phyloP scores from a whole-genome alignment of 2,113 vertebrate genomes.

The Chaenocephalus aceratus region DNA sequence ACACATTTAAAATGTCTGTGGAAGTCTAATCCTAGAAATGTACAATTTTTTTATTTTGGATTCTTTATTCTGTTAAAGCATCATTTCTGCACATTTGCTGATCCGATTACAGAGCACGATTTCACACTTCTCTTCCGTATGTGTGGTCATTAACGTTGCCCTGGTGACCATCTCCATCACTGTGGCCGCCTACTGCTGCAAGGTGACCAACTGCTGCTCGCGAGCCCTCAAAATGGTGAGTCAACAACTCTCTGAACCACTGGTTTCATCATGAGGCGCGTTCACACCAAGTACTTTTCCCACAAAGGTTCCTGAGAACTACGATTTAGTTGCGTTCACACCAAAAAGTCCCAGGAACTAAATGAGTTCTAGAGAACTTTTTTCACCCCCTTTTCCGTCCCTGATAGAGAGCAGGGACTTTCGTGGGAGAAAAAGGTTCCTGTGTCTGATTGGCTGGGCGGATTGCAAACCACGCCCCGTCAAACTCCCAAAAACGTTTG shows the following conservation, averaged over 20 bases:
- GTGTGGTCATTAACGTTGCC: constrained; percentile 28
- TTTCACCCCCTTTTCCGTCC: too few relatives aligned
- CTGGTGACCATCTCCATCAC: constrained; percentile 77
- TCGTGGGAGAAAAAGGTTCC: too few relatives aligned
- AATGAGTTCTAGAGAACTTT: too few relatives aligned
- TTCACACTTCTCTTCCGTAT: background rate
- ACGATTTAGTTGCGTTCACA: too few relatives aligned
- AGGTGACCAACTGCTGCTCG: constrained; percentile 79
- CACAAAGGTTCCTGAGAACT: too few relatives aligned
- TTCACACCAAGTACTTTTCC: too few relatives aligned
- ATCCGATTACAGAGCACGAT: constrained; percentile 29
- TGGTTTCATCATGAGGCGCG: background rate
- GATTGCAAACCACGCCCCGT: too few relatives aligned
- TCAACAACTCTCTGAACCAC: background rate
- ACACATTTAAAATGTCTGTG: background rate
- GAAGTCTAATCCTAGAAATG: background rate
- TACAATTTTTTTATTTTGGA: background rate
- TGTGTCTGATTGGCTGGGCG: too few relatives aligned
- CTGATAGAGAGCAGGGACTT: too few relatives aligned
- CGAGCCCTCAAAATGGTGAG: constrained; percentile 74
- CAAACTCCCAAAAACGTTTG: too few relatives aligned
- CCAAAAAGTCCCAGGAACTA: too few relatives aligned
- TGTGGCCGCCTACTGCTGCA: constrained; percentile 79
- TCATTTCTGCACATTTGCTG: background rate
- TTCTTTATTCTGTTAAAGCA: background rate